A percentile compares a stretch with the other conserved stretches of the same genome.
These are phyloP conservation scores for Pantherophis vulpinus DNA, from an alignment of 2,797 vertebrate genomes.

Conservation along the genomic window DNA sequence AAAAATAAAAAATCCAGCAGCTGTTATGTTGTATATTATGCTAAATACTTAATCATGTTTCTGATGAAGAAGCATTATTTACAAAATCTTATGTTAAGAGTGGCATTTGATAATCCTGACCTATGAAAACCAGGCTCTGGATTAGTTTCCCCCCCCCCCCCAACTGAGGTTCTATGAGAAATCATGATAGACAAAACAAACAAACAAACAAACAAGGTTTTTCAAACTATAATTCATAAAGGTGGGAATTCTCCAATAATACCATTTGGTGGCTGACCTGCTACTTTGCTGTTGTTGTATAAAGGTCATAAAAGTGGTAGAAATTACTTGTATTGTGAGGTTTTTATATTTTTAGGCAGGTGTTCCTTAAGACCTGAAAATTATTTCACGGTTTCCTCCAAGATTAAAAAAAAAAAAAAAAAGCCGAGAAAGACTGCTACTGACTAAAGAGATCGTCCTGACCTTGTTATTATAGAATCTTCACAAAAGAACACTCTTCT, in stretches of 20 bases:
- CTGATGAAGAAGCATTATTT: neutral
- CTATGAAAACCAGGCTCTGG: neutral
- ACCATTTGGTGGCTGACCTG: neutral
- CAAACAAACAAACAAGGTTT: neutral
- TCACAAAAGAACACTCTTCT: neutral
- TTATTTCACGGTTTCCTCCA: neutral
- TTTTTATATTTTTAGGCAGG: neutral
- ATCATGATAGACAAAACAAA: neutral
- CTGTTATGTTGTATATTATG: neutral
- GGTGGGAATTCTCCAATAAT: neutral
- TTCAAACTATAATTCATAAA: neutral
- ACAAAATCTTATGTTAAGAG: neutral
- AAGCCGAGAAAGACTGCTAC: neutral
- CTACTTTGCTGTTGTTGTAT: neutral
- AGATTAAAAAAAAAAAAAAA: neutral
- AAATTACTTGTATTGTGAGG: neutral
- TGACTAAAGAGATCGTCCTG: neutral
- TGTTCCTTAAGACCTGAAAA: neutral
- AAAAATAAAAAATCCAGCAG: neutral
- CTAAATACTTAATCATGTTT: neutral
- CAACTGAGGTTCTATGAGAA: neutral
- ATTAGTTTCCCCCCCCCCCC: no score
- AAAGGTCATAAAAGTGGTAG: neutral
- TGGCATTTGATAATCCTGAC: neutral
- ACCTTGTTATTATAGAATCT: neutral